These are phyloP conservation scores for Amblyopsis hoosieri DNA, from an alignment of 2,797 vertebrate genomes.

Conservation along the genomic window DNA sequence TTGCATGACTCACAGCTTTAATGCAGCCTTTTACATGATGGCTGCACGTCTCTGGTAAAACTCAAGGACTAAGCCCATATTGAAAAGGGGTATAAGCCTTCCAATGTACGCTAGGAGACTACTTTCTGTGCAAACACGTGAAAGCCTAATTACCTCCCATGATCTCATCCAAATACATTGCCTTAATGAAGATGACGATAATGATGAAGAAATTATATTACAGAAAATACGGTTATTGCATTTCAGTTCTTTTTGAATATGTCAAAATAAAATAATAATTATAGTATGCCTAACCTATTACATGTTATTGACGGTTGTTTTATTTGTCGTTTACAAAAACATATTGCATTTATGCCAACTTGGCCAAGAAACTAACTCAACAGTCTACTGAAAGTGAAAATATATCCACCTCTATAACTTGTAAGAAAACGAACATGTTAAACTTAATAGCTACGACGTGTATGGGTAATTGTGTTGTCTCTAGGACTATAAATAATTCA, in stretches of 20 bases:
- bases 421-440: no score
- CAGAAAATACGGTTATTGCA: not conserved
- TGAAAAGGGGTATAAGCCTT: constrained; percentile 27
- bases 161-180: not conserved
- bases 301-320: no score
- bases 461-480: constrained; percentile 34
- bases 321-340: no score
- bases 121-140: constrained; percentile 18
- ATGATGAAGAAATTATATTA: not conserved
- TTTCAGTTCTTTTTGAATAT: not conserved
- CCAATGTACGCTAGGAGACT: constrained; percentile 15
- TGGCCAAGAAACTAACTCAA: no score
- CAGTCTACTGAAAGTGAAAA: no score
- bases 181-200: not conserved
- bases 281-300: no score
- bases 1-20: not conserved
- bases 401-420: no score
- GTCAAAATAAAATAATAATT: not conserved
- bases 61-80: constrained; percentile 30
- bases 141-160: constrained; percentile 19
- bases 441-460: constrained; percentile 14
- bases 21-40: constrained; percentile 11
- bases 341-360: no score
- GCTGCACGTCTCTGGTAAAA: constrained; percentile 18
- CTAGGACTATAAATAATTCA: constrained; percentile 77